Percentiles rank a stretch among this genome's conserved stretches.
Evolutionary conservation across 2,113 vertebrate genomes (phyloP).

Genomic region (Bos taurus): DNA sequence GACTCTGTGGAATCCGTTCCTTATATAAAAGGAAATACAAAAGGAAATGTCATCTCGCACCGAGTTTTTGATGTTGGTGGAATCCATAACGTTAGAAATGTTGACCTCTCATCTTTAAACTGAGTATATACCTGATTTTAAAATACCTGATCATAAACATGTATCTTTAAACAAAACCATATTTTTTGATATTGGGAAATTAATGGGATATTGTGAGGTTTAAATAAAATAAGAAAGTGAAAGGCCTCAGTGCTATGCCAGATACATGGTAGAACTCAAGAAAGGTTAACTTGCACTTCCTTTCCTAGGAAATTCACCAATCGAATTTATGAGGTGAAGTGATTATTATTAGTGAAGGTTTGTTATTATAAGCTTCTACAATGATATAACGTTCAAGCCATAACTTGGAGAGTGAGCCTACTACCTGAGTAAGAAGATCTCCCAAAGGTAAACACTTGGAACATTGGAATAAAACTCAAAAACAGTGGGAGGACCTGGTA

Average conservation of each 20-base stretch:
- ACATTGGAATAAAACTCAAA: neutral
- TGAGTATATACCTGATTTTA: neutral
- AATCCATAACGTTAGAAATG: neutral
- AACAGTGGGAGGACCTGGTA: neutral
- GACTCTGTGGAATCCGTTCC: constrained; percentile 91
- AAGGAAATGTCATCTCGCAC: neutral
- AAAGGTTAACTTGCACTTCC: neutral
- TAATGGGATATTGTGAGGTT: neutral
- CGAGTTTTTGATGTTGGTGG: neutral
- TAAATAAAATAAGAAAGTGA: neutral
- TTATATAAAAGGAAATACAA: constrained; percentile 66
- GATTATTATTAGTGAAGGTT: neutral
- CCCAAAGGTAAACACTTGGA: neutral
- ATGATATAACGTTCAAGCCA: neutral
- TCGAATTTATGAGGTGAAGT: neutral
- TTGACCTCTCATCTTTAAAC: neutral
- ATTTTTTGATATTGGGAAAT: neutral
- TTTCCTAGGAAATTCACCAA: neutral
- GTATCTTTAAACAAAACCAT: neutral
- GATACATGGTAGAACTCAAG: neutral
- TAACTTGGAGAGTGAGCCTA: neutral
- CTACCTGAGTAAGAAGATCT: neutral
- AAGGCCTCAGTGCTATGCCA: neutral
- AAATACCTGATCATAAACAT: neutral
- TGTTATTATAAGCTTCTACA: neutral